Evolutionary conservation across 2,797 vertebrate species (phyloP).

Genomic region (Pangasius larnaudii): DNA sequence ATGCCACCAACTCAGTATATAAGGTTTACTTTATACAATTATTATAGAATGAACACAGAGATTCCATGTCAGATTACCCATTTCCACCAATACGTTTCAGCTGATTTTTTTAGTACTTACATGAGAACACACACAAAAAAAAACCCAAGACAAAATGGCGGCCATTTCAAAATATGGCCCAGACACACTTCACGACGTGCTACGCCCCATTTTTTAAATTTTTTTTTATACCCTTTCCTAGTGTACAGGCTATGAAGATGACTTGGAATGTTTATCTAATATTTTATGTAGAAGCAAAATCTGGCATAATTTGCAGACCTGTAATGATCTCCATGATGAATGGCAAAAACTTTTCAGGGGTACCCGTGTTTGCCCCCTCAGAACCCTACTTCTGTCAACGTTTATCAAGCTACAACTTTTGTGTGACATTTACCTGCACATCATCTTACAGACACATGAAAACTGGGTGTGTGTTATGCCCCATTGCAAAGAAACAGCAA

Average conservation of each 20-base stretch:
- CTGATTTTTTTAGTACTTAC: neutral
- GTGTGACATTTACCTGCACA: neutral
- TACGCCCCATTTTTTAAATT: no score
- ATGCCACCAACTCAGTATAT: neutral
- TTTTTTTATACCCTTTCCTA: neutral
- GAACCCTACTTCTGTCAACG: neutral
- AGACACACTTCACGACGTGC: neutral
- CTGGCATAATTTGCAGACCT: neutral
- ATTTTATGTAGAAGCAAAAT: neutral
- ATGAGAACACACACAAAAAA: neutral
- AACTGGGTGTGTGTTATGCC: no score
- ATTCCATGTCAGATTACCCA: no score
- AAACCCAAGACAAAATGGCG: neutral
- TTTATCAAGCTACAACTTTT: no score
- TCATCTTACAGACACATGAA: neutral
- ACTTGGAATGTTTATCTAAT: neutral
- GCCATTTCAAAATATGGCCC: neutral
- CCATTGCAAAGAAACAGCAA: neutral
- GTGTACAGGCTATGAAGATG: neutral
- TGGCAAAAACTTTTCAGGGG: neutral
- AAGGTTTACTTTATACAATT: neutral
- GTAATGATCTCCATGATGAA: neutral
- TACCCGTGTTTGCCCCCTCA: neutral
- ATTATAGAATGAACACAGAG: neutral
- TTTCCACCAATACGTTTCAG: neutral